Conservation (phyloP, 2,888 invertebrate species). For the Polydesmus complanatus region DNA sequence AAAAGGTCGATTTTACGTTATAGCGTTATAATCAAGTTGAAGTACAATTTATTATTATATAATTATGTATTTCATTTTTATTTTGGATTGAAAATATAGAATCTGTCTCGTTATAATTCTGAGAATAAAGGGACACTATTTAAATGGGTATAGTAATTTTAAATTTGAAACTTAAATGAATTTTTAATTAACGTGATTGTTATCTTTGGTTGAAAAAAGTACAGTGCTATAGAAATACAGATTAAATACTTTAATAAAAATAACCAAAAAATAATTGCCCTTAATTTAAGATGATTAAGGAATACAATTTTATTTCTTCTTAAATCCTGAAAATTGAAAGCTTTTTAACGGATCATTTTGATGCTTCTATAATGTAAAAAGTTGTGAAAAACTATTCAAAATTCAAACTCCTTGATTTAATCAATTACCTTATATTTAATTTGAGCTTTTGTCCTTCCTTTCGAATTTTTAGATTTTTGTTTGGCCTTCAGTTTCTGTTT, state of each 20-base stretch:
- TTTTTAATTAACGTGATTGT: too few relatives aligned
- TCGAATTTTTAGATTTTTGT: not conserved
- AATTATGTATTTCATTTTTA: not conserved
- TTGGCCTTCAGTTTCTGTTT: conserved; percentile 10
- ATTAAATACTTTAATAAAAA: too few relatives aligned
- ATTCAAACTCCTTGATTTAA: conserved; percentile 10
- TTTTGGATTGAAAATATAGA: not conserved
- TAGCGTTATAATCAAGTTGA: not conserved
- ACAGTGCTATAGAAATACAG: too few relatives aligned
- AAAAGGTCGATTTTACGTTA: not conserved
- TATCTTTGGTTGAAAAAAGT: too few relatives aligned
- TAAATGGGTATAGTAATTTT: not conserved
- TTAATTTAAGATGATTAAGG: not conserved
- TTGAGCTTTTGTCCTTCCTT: conserved; percentile 14
- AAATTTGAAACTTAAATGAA: not conserved
- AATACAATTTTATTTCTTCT: conserved; percentile 30
- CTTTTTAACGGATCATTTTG: conserved; percentile 52
- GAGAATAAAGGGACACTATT: not conserved
- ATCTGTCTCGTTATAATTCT: not conserved
- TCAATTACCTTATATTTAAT: conserved; percentile 22
- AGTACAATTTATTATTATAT: too few relatives aligned
- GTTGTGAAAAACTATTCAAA: conserved; percentile 16
- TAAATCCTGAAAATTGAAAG: conserved; percentile 46
- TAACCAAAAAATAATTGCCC: too few relatives aligned
- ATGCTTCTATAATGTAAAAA: conserved; percentile 44